These are phyloP conservation scores for Leptoclinus maculatus DNA, from an alignment of 2,797 vertebrate genomes.

Conservation along the genomic window DNA sequence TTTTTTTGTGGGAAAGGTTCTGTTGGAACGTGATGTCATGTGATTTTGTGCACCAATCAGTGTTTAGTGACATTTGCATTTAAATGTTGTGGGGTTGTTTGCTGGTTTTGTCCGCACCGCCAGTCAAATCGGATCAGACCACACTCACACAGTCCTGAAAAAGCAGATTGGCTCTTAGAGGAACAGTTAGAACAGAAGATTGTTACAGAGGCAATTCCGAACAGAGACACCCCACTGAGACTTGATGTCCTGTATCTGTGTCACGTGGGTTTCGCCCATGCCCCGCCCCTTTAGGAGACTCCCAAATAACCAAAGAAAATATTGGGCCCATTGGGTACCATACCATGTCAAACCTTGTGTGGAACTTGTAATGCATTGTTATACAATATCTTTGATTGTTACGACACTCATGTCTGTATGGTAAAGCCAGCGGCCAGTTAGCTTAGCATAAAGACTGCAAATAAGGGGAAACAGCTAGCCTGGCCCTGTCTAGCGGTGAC, in stretches of 20 bases:
- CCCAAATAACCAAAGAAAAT: too few relatives aligned
- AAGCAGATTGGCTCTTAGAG: neutral
- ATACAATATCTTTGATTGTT: neutral
- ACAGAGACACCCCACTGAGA: neutral
- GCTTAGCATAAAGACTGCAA: neutral
- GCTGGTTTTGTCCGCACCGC: neutral
- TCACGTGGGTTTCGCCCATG: neutral
- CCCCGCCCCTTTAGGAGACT: too few relatives aligned
- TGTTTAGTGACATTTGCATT: neutral
- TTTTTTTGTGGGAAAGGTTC: neutral
- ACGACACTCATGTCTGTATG: neutral
- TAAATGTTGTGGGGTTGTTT: slow-evolving; percentile 5
- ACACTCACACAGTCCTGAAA: neutral
- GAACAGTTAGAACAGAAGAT: neutral
- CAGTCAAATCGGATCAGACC: neutral
- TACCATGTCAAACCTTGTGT: neutral
- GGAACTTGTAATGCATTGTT: neutral
- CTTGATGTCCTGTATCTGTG: neutral
- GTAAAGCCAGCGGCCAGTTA: neutral
- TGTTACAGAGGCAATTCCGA: neutral
- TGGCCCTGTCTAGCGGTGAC: neutral
- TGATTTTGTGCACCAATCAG: neutral
- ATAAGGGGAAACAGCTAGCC: neutral
- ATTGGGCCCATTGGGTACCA: too few relatives aligned
- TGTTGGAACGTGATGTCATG: too few relatives aligned